Conservation (phyloP, 1,140 invertebrate genomes). For the Argopecten irradians region DNA sequence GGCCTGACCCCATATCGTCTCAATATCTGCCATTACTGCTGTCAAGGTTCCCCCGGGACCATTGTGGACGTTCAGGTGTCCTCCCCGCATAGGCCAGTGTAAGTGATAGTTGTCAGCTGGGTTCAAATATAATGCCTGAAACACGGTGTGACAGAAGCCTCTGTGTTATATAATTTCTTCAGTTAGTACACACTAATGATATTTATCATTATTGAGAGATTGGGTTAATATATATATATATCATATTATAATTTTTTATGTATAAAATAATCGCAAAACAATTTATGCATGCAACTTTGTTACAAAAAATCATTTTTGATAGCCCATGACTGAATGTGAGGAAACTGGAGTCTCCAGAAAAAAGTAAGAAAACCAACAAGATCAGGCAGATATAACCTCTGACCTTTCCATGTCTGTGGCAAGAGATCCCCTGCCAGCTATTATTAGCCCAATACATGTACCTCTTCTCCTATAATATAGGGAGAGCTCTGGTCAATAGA, state of each 20-base stretch:
- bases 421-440: too few species aligned
- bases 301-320: too few species aligned
- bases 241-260: too few species aligned
- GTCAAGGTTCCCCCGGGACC: conserved; percentile 90
- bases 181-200: too few species aligned
- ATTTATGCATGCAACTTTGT: too few species aligned
- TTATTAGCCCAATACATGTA: too few species aligned
- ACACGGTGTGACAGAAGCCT: background rate
- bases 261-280: too few species aligned
- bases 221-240: too few species aligned
- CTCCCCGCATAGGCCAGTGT: conserved; percentile 91
- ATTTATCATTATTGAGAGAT: too few species aligned
- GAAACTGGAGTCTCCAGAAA: background rate
- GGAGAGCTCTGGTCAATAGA: conserved; percentile 68
- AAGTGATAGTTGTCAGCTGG: conserved; percentile 85
- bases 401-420: background rate
- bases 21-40: conserved; percentile 88
- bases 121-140: conserved; percentile 84
- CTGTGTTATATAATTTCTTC: too few species aligned
- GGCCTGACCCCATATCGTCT: conserved; percentile 91
- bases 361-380: background rate
- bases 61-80: conserved; percentile 90
- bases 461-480: conserved; percentile 78
- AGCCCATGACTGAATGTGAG: too few species aligned
- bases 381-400: background rate